Evolutionary conservation across 2,888 invertebrate genomes (phyloP).

Genomic region (Zygogramma bicolorata): DNA sequence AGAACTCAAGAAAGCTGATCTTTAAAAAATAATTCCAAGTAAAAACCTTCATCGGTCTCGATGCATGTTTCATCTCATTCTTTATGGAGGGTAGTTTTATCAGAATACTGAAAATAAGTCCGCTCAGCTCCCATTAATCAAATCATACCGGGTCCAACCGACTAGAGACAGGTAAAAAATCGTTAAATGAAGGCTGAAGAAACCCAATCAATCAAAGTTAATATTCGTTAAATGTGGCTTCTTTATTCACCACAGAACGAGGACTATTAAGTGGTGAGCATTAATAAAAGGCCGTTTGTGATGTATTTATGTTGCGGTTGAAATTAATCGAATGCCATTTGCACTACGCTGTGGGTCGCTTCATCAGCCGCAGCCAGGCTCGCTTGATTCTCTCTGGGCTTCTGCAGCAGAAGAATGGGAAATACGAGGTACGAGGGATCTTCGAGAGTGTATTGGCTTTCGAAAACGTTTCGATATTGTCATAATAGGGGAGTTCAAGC

Average conservation of each 20-base stretch:
- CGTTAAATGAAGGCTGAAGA: constrained; percentile 1
- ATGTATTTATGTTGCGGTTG: constrained; percentile 54
- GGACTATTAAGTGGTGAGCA: constrained; percentile 42
- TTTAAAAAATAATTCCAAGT: too few species aligned
- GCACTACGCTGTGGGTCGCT: constrained; percentile 63
- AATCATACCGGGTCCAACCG: neutral
- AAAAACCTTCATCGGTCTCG: neutral
- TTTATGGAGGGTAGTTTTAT: neutral
- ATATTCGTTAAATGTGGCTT: constrained; percentile 42
- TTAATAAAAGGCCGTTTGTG: constrained; percentile 46
- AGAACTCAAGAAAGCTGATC: too few species aligned
- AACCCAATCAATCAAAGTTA: constrained; percentile 36
- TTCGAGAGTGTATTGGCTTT: too few species aligned
- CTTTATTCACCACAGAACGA: constrained; percentile 35
- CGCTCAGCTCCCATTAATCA: neutral
- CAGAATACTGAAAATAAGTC: neutral
- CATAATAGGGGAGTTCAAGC: too few species aligned
- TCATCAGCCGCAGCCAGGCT: constrained; percentile 50
- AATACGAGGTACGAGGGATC: neutral
- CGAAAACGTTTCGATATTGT: too few species aligned
- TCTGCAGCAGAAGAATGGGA: neutral
- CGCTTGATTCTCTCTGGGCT: constrained; percentile 17
- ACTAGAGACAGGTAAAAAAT: neutral
- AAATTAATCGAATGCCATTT: constrained; percentile 64
- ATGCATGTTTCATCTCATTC: too few species aligned